Conservation (phyloP, 2,888 invertebrate species). For the Scelioninae gen. 2 region DNA sequence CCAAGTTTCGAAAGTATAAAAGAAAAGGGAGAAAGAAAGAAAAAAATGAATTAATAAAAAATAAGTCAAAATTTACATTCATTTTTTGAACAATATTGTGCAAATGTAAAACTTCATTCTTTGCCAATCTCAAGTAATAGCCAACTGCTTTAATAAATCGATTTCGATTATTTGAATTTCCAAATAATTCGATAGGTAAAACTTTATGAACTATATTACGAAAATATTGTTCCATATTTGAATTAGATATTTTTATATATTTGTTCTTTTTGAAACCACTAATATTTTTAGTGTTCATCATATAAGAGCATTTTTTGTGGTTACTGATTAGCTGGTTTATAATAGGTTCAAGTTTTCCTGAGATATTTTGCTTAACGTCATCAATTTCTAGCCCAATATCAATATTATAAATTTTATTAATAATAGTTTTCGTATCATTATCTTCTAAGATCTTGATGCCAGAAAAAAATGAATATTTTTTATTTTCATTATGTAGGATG, state of each 20-base stretch:
- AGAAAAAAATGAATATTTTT: constrained; percentile 26
- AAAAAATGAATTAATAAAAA: neutral
- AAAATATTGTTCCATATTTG: constrained; percentile 28
- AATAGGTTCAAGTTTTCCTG: constrained; percentile 21
- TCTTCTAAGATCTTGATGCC: constrained; percentile 19
- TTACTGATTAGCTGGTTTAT: constrained; percentile 15
- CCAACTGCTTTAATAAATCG: constrained; percentile 31
- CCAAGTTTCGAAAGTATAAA: too few relatives aligned
- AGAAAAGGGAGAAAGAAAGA: too few relatives aligned
- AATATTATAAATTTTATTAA: constrained; percentile 13
- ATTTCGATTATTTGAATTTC: constrained; percentile 40
- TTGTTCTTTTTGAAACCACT: constrained; percentile 20
- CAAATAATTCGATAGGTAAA: constrained; percentile 39
- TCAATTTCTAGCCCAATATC: constrained; percentile 3
- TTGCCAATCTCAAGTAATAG: constrained; percentile 39
- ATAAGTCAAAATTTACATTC: constrained; percentile 41
- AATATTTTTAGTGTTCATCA: constrained; percentile 39
- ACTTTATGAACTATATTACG: constrained; percentile 32
- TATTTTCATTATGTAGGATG: constrained; percentile 40
- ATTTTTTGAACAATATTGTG: constrained; percentile 15
- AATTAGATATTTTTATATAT: constrained; percentile 22
- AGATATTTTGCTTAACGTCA: neutral
- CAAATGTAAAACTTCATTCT: constrained; percentile 38
- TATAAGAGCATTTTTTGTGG: constrained; percentile 37
- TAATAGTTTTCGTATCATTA: constrained; percentile 3